Base-by-base conservation (phyloP, 2,113 vertebrate species). In the Salvelinus namaycush region DNA sequence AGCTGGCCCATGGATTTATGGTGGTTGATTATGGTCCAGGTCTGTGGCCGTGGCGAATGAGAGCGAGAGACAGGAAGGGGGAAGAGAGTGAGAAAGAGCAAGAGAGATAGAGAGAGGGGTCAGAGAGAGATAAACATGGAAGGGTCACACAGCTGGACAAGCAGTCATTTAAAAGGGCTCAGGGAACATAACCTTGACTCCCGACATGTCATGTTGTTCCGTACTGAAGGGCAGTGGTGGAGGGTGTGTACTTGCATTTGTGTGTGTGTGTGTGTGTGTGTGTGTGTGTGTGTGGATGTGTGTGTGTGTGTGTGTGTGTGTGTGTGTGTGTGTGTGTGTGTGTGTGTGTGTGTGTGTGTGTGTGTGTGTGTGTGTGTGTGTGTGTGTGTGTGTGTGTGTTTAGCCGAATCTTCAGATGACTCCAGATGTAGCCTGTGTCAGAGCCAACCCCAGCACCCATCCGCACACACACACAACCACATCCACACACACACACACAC, bases 171-270 rank as follows among this genome's bases (percentile, higher is more conserved):
- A 74, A 71, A 73, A 27, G 44, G 39, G 20, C 68, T 18, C 70
- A 80, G 29, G 59, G 79, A 73, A 72, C 68, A 13, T 88, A 74
- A 77, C 83, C 85, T 82, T 80, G 84, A 79, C 84, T 75, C 82
- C 79, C 24, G 59, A 71, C 70, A 70, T 85, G 83, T 82, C 84
- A 80, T 60, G 34, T 29, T 60, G 34, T 29, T 39, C 75, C 18
- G 24, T 77, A 70, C 74, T 27, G 72, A 66, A 68, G 79, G 81
- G 76, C 75, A 70, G n/a, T 67, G 65, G 65, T n/a, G 22, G 62
- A 3, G 39, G 60, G n/a, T 34, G 34, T 34, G 34, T 34, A 22
- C 18, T 62, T 8, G 16, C 16, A 16, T 54, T 54, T 39, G 34
- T 44, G 39, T 44, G 39, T 44, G 5, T 34, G 31, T 34, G 31